Evolutionary conservation across 2,888 invertebrate genomes (phyloP).

Genomic region (Adelognathus sp.): DNA sequence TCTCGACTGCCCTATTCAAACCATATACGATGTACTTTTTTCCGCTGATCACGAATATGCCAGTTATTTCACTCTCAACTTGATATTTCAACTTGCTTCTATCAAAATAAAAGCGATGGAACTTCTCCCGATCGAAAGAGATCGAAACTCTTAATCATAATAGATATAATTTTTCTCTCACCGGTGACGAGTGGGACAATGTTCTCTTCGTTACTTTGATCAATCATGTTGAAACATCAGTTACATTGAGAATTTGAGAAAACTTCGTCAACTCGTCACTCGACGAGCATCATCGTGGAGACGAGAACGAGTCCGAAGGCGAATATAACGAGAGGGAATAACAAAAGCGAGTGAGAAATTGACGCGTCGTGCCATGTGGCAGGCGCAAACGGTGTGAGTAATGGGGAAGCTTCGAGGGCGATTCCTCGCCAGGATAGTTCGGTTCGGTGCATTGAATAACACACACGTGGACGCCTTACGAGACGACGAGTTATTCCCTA

Average conservation of each 20-base stretch:
- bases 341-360: conserved; percentile 42
- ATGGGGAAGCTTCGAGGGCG: conserved; percentile 68
- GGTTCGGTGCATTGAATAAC: background rate
- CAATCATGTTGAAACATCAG: too few species aligned
- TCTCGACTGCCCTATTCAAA: too few species aligned
- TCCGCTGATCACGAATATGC: too few species aligned
- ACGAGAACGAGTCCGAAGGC: background rate
- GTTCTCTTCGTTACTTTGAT: too few species aligned
- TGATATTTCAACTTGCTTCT: too few species aligned
- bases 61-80: too few species aligned
- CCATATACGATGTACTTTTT: too few species aligned
- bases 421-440: background rate
- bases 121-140: too few species aligned
- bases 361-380: conserved; percentile 71
- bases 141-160: too few species aligned
- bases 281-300: background rate
- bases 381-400: conserved; percentile 76
- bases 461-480: background rate
- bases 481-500: background rate
- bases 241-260: conserved; percentile 31
- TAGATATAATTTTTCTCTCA: too few species aligned
- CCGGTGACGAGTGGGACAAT: too few species aligned
- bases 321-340: background rate
- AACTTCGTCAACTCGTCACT: background rate
- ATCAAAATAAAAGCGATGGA: too few species aligned